Base-by-base conservation (phyloP, 1,140 invertebrate species). In the Zaprionus gabonicus region DNA sequence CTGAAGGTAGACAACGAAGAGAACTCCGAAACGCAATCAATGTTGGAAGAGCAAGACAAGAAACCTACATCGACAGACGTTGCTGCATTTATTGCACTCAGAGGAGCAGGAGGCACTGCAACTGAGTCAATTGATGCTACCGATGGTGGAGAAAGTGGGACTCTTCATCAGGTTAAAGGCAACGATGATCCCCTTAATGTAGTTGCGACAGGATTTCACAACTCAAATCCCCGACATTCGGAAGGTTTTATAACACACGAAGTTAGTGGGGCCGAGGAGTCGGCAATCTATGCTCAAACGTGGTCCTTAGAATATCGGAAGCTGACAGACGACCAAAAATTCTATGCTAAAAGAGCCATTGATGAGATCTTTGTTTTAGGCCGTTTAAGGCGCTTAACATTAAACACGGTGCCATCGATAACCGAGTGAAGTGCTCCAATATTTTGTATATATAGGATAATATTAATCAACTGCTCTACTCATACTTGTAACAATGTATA, bases 331-430 rank as follows among this genome's bases (percentile, higher is more conserved):
- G 84, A 87, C 10, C 83, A 87, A 57, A 78, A 87, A 23, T 88
- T 87, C 53, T 88, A 72, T 56, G 83, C 83, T 41, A 88, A 88
- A 66, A 64, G 78, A 31, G 84, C 84, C 6, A 88, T 88, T 55
- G 78, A 87, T 74, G 83, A 87, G 44, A 87, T 88, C n/a, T 80
- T 87, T 58, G 83, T 88, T 5, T 34, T 88, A 9, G 84, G 83
- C 2, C 75, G 83, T 4, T 62, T 87, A n/a, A 56, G 84, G 27
- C 83, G 83, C 12, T 55, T 87, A 25, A 87, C 77, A 12, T 38
- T 87, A 7, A 87, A 81, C 12, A 87, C 83, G 28, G 84, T 88
- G 13, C 70, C 83, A 41, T 56, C 80, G 9, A 67, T 66, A 15
- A 76, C 60, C 12, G 68, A 76, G 36, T 76, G 20, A 71, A 63